Evolutionary conservation across 2,888 invertebrate genomes (phyloP), one percentile per base, ranked within the genome.

Genomic region (Palloptera scutellata): DNA sequence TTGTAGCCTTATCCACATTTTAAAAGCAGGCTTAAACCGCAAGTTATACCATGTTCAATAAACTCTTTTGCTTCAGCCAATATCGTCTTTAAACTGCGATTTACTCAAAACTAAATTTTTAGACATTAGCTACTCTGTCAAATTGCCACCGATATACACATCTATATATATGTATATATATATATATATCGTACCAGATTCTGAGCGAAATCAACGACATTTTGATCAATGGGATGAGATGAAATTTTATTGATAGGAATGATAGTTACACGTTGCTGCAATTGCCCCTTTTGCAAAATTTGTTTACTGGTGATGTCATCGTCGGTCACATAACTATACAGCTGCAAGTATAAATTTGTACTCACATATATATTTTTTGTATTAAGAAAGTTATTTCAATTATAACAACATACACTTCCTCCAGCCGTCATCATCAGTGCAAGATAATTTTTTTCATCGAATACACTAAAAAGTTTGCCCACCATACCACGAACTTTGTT

Each of bases 321-420:
- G 80, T 97, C 95, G 45, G 96, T 95, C 60, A 98, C 91, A 68
- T 97, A 92, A 86, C 96, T 94, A 86, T 92, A 95, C 40, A 98
- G 83, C 95, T 97, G 82, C 15, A 67, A 65, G 61, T 55, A 9
- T 86, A 84, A 75, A 59, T 30, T 67, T 43, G n/a, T 30, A 30
- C 30, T 4, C 30, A 30, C 6, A n/a, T 30, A 4, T 30, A 30
- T 6, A 30, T 53, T 4, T 11, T 13, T 43, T 17, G 9, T n/a
- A n/a, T n/a, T n/a, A n/a, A n/a, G 42, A 11, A 15, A 61, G 15
- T 15, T 30, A 5, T 6, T 1, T 1, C 4, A 40, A 3, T 1
- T 1, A 40, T 9, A 40, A 2, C 40, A 20, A 85, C 87, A 84
- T 84, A 96, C 95, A 87, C 89, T 89, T 69, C 92, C 93, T 9